These are phyloP conservation scores for Myathropa florea DNA, from an alignment of 2,888 invertebrate species.

Conservation along the genomic window DNA sequence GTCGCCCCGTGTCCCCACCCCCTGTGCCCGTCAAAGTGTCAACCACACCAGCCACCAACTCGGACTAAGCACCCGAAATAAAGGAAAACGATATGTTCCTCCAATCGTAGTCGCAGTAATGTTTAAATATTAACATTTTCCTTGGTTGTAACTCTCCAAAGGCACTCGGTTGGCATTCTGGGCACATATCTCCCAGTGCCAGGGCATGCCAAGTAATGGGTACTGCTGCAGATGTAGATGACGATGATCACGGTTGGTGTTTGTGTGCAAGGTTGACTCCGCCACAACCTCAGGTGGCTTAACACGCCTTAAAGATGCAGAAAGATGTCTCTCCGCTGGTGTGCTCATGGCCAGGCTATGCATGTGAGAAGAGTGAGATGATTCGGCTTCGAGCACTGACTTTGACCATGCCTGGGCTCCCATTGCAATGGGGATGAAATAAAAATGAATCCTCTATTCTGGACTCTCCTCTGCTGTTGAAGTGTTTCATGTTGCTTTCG, in stretches of 20 bases:
- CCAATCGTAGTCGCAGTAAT: conserved; percentile 67
- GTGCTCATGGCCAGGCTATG: conserved; percentile 37
- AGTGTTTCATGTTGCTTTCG: conserved; percentile 71
- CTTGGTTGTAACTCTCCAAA: conserved; percentile 57
- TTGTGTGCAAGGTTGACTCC: conserved; percentile 58
- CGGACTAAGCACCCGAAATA: conserved; percentile 60
- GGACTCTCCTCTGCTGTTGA: conserved; percentile 55
- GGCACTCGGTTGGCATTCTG: conserved; percentile 60
- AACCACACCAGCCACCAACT: conserved; percentile 47
- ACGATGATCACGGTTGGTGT: conserved; percentile 61
- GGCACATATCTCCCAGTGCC: conserved; percentile 58
- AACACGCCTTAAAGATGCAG: conserved; percentile 60
- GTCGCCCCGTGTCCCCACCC: conserved; percentile 32
- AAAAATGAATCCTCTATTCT: conserved; percentile 63
- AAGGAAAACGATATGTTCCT: conserved; percentile 64
- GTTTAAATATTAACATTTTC: conserved; percentile 68
- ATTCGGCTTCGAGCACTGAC: conserved; percentile 16
- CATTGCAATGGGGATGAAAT: conserved; percentile 63
- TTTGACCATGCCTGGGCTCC: conserved; percentile 1
- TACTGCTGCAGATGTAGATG: conserved; percentile 38
- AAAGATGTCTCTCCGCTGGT: conserved; percentile 50
- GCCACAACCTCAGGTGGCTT: conserved; percentile 37
- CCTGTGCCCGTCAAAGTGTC: conserved; percentile 52
- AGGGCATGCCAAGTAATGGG: conserved; percentile 55
- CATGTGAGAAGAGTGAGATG: conserved; percentile 22